Conservation (phyloP, 2,888 invertebrate genomes). For the Archaeoteleia sp. region DNA sequence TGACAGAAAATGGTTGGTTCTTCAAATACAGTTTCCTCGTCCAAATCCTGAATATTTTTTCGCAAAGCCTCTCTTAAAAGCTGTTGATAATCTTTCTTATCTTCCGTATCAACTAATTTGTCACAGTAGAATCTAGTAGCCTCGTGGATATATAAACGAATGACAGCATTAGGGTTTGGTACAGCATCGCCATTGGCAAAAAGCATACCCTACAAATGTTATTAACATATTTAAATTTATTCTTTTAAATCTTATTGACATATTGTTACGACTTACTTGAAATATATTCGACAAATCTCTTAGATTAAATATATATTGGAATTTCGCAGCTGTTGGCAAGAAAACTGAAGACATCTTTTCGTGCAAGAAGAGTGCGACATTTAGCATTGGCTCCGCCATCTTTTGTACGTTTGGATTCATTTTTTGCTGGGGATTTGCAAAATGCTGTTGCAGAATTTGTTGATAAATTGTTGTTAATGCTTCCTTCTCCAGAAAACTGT, state of each 20-base stretch:
- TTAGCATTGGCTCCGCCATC: constrained; percentile 80
- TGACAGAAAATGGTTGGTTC: constrained; percentile 93
- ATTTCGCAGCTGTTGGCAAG: constrained; percentile 94
- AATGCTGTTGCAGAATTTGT: constrained; percentile 87
- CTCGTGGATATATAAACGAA: constrained; percentile 93
- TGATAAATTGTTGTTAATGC: constrained; percentile 90
- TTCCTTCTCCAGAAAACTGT: constrained; percentile 88
- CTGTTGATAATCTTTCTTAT: constrained; percentile 84
- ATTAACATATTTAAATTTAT: constrained; percentile 7
- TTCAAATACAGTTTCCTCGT: constrained; percentile 83
- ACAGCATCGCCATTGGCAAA: constrained; percentile 87
- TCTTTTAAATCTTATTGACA: too few species aligned
- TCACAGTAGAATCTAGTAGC: constrained; percentile 93
- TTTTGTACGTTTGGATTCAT: constrained; percentile 80
- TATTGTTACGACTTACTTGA: constrained; percentile 79
- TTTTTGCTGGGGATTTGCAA: constrained; percentile 80
- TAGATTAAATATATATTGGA: constrained; percentile 95
- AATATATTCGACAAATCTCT: constrained; percentile 95
- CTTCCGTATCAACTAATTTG: constrained; percentile 82
- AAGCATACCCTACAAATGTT: constrained; percentile 83
- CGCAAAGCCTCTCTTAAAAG: constrained; percentile 85
- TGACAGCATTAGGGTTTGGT: constrained; percentile 81
- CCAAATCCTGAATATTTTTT: constrained; percentile 85
- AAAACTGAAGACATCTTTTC: constrained; percentile 84
- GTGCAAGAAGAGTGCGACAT: constrained; percentile 86